Evolutionary conservation across 53 echinoderm and acorn worm species (phyloP).

Genomic region (Hippasteria phrygiana): DNA sequence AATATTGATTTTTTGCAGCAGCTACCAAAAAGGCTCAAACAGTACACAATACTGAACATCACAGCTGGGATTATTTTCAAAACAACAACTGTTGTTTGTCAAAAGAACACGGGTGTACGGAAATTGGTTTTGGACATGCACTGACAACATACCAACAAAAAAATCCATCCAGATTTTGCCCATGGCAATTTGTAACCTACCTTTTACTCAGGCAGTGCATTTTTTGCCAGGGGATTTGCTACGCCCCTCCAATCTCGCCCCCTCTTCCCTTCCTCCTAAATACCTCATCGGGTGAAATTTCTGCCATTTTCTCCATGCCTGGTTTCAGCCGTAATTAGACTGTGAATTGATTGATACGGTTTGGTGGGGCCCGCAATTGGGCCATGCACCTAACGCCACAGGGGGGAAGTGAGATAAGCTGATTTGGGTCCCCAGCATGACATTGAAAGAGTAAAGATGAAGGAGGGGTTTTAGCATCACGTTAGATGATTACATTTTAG

Average conservation of each 20-base stretch:
- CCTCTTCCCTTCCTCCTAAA: not conserved
- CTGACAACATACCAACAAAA: too few species aligned
- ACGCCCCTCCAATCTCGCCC: not conserved
- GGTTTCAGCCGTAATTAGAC: conserved; percentile 36
- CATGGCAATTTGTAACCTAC: not conserved
- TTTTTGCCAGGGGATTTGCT: not conserved
- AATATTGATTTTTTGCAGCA: too few species aligned
- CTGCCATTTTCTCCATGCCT: conserved; percentile 37
- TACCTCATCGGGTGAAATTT: not conserved
- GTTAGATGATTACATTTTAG: not conserved
- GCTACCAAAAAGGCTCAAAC: too few species aligned
- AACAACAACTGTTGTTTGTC: too few species aligned
- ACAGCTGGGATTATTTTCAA: too few species aligned
- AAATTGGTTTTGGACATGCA: too few species aligned
- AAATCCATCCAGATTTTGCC: too few species aligned
- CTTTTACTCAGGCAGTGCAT: not conserved
- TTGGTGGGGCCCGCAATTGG: conserved; percentile 26
- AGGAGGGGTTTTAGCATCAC: not conserved
- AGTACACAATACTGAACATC: too few species aligned
- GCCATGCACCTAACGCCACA: conserved; percentile 30
- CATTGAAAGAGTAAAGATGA: not conserved
- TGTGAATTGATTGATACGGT: conserved; percentile 26
- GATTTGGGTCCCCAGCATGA: not conserved
- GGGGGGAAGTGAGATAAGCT: conserved; percentile 59
- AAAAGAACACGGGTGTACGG: too few species aligned